A percentile compares a stretch with the other conserved stretches of the same genome.
These are phyloP conservation scores for Lophochroa leadbeateri DNA, from an alignment of 2,113 vertebrate genomes.

Conservation along the genomic window DNA sequence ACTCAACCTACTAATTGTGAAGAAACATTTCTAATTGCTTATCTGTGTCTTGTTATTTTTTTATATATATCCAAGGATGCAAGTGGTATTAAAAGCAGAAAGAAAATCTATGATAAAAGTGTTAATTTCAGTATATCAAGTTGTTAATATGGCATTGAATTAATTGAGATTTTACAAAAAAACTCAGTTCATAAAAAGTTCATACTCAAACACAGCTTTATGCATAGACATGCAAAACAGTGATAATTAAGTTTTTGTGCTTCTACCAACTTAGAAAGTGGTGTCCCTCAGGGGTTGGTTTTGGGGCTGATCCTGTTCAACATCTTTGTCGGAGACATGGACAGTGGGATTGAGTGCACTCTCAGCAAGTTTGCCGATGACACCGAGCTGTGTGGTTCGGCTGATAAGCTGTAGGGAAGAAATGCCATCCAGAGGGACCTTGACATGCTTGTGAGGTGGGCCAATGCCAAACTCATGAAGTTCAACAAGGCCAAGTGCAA, in stretches of 20 bases:
- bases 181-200: background rate
- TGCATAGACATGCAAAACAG: background rate
- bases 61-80: background rate
- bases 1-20: background rate
- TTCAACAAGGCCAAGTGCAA: background rate
- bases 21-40: background rate
- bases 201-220: background rate
- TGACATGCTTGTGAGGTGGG: background rate
- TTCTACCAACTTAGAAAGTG: background rate
- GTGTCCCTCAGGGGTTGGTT: background rate
- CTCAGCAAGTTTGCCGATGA: background rate
- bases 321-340: background rate
- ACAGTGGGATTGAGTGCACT: background rate
- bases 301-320: background rate
- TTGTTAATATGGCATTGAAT: background rate
- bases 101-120: background rate
- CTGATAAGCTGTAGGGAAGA: background rate
- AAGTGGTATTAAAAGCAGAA: background rate
- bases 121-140: background rate
- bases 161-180: background rate
- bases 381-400: background rate
- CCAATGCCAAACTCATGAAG: background rate
- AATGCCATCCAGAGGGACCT: background rate
- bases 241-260: background rate
- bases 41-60: background rate